These are phyloP conservation scores for Matsumyia berberina DNA, from an alignment of 2,888 invertebrate species.

Conservation along the genomic window DNA sequence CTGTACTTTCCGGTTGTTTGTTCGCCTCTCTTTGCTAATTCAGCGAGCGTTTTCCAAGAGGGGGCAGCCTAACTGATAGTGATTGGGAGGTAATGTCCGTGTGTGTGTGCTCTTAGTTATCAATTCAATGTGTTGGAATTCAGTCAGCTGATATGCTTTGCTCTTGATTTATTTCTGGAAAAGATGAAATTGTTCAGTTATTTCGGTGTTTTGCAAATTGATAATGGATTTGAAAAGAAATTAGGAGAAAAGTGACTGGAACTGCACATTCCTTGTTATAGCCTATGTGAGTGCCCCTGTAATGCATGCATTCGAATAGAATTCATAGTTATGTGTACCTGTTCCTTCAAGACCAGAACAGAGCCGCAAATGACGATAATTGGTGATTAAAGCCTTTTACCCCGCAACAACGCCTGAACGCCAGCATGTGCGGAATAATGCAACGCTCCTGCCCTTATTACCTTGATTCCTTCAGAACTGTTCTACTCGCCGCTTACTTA, in stretches of 20 bases:
- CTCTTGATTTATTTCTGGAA: background rate
- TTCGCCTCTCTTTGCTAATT: background rate
- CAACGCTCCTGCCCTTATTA: too few relatives aligned
- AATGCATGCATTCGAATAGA: too few relatives aligned
- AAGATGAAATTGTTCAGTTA: background rate
- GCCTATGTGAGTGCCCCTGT: too few relatives aligned
- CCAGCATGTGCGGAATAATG: too few relatives aligned
- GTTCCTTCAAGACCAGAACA: too few relatives aligned
- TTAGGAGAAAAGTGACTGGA: background rate
- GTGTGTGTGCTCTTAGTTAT: slow-evolving; percentile 2
- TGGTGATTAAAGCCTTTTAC: too few relatives aligned
- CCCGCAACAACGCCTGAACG: too few relatives aligned
- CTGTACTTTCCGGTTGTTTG: slow-evolving; percentile 9
- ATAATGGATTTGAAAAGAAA: background rate
- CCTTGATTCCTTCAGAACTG: too few relatives aligned
- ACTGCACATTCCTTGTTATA: too few relatives aligned
- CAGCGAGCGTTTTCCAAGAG: background rate
- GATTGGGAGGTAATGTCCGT: background rate
- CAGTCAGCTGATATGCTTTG: slow-evolving; percentile 18
- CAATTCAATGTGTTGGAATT: background rate
- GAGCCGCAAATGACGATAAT: too few relatives aligned
- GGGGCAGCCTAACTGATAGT: slow-evolving; percentile 11
- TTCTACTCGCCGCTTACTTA: too few relatives aligned
- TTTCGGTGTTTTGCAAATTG: background rate
- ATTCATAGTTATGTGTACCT: too few relatives aligned